These are phyloP conservation scores for Corythornis cristatus DNA, from an alignment of 2,113 vertebrate genomes.

Conservation along the genomic window DNA sequence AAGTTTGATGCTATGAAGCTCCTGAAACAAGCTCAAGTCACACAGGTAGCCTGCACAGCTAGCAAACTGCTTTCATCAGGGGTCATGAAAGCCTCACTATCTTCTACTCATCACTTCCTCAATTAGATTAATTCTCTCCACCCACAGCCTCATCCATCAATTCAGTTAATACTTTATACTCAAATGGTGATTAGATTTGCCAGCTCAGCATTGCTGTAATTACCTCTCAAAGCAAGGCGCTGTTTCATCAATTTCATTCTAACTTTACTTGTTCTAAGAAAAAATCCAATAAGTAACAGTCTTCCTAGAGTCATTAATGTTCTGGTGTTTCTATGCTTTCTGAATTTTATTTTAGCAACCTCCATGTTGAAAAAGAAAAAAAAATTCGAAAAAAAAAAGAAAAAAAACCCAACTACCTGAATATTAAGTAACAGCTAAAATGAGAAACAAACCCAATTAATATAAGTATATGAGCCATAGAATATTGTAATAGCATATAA, in stretches of 20 bases:
- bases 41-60: background rate
- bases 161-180: conserved; percentile 38
- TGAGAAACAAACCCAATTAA: background rate
- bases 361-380: background rate
- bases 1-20: background rate
- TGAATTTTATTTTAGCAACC: background rate
- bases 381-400: background rate
- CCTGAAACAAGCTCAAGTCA: background rate
- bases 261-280: background rate
- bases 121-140: conserved; percentile 51
- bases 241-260: conserved; percentile 40
- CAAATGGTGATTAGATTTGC: conserved; percentile 29
- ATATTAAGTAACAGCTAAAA: background rate
- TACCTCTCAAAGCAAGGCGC: conserved; percentile 4
- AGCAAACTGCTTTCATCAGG: background rate
- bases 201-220: conserved; percentile 37
- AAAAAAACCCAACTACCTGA: background rate
- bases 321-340: background rate
- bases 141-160: conserved; percentile 30
- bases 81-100: conserved; percentile 12
- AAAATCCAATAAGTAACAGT: background rate
- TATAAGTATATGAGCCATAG: background rate
- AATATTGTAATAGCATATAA: background rate
- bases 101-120: conserved; percentile 52
- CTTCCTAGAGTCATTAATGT: background rate